Evolutionary conservation across 1,140 invertebrate genomes (phyloP), one percentile per base, ranked within the genome.

Genomic region (Diachasma alloeum): DNA sequence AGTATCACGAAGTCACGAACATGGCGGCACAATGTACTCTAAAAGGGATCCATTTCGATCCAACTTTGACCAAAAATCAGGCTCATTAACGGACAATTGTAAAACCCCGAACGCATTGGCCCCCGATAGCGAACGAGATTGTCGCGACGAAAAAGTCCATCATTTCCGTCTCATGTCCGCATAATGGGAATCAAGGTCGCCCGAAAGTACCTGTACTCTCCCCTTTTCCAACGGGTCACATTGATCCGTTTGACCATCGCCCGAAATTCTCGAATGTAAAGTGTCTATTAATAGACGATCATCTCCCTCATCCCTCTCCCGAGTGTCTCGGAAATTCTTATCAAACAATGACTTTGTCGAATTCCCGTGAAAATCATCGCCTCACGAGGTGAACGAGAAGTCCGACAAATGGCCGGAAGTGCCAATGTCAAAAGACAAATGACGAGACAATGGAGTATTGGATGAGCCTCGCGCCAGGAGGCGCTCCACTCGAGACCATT

Each of bases 21-120:
- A 76, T 76, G 75, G 56, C 75, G 68, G 37, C 53, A 66, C 4
- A 46, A 76, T 72, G n/a, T 31, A 44, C 68, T 72, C 75, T 31
- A 72, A 76, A 39, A 72, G 48, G 69, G 75, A 76, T 76, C 75
- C 48, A 76, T 76, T 76, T 76, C 75, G 75, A 76, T 76, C 75
- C 31, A n/a, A 67, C 11, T 42, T 76, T 39, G 31, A 63, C 8
- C 31, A 31, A 39, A 56, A 36, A 71, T 76, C 69, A 59, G 26
- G 22, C 48, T 75, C 46, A 26, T 63, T 63, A 26, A 5, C 3
- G 53, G 3, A 17, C n/a, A 59, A 46, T 46, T 4, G 10, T 11
- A 46, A 5, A 46, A 15, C 9, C n/a, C 1, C 44, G 1, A 11
- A 46, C 10, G 3, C 10, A n/a, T 15, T n/a, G n/a, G n/a, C n/a